Conservation (phyloP, 2,797 vertebrate genomes). For the Parotocinclus haroldoi region DNA sequence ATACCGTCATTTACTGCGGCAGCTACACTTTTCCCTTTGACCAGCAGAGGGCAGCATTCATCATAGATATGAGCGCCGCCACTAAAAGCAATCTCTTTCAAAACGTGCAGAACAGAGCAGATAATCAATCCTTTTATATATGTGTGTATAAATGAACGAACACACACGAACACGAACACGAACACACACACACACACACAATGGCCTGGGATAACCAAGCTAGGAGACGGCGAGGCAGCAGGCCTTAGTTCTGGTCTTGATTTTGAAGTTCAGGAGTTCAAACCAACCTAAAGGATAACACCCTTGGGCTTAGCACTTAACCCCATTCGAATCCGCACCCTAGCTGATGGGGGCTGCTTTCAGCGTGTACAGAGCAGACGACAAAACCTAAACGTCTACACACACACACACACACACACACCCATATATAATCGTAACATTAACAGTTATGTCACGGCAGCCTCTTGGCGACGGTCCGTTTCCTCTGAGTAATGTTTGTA, state of each 20-base stretch:
- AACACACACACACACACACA: too few species aligned
- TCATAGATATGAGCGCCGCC: conserved; percentile 32
- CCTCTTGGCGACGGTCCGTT: conserved; percentile 10
- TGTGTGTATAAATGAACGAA: too few species aligned
- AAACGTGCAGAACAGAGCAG: neutral
- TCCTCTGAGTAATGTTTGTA: conserved; percentile 29
- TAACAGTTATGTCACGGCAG: conserved; percentile 17
- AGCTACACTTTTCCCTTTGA: neutral
- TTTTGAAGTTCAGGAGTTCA: conserved; percentile 6
- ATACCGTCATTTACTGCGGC: too few species aligned
- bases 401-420: neutral
- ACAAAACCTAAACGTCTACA: conserved; percentile 12
- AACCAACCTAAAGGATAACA: conserved; percentile 9
- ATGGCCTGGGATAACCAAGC: conserved; percentile 6
- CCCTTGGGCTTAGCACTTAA: conserved; percentile 26
- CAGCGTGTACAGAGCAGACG: neutral
- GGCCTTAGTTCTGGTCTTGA: conserved; percentile 26
- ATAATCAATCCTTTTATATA: conserved; percentile 21
- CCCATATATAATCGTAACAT: conserved; percentile 17
- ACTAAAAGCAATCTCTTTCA: neutral
- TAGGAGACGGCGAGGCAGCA: conserved; percentile 21
- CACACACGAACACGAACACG: too few species aligned
- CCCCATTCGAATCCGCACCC: neutral
- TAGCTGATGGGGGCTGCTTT: conserved; percentile 11
- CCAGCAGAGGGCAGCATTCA: conserved; percentile 51